Evolutionary conservation across 2,888 invertebrate species (phyloP).

Genomic region (Parnassius smintheus): DNA sequence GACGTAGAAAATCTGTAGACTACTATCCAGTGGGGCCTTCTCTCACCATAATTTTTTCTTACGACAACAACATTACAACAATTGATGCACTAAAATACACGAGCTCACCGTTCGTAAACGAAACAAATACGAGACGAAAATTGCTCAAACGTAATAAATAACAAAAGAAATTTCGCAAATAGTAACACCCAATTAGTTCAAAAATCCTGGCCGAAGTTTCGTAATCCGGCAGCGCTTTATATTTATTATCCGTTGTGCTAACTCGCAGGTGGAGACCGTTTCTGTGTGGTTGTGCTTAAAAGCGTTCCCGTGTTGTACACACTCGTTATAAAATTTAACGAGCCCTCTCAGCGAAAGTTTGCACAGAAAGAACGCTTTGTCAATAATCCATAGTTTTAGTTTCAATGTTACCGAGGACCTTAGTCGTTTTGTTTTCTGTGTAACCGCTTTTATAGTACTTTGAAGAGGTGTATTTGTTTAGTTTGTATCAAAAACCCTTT

Average conservation of each 20-base stretch:
- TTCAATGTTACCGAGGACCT: conserved; percentile 10
- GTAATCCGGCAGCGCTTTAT: conserved; percentile 13
- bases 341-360: conserved; percentile 25
- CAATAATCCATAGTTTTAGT: conserved; percentile 17
- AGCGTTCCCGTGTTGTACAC: conserved; percentile 24
- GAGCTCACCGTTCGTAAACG: neutral
- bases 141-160: neutral
- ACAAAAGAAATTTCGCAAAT: conserved; percentile 5
- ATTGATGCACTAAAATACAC: no score
- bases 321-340: conserved; percentile 27
- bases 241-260: conserved; percentile 7
- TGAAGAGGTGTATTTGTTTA: conserved; percentile 11
- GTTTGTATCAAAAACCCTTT: neutral
- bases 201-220: conserved; percentile 14
- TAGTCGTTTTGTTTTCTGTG: conserved; percentile 10
- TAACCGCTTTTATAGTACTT: conserved; percentile 7
- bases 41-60: no score
- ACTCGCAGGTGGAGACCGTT: conserved; percentile 2
- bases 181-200: conserved; percentile 16
- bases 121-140: neutral
- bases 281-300: conserved; percentile 17
- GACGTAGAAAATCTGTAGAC: no score
- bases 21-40: no score
- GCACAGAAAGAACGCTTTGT: conserved; percentile 20
- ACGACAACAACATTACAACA: no score